Conservation (phyloP, 2,113 vertebrate genomes). For the Meles meles region DNA sequence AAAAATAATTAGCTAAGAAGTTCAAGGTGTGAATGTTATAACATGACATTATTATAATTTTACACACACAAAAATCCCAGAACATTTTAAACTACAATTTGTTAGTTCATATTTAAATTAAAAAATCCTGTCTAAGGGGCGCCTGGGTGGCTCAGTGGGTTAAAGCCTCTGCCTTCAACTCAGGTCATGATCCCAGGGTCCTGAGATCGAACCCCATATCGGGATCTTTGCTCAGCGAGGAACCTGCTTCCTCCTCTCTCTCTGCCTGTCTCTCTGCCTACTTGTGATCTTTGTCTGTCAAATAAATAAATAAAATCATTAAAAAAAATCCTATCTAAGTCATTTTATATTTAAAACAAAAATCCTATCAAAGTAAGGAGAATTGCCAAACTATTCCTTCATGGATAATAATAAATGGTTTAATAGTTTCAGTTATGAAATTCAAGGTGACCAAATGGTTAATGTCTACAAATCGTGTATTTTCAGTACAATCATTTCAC, state of each 20-base stretch:
- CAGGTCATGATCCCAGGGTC: too few species aligned
- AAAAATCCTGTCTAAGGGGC: too few species aligned
- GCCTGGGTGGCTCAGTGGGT: too few species aligned
- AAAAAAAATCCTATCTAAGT: neutral
- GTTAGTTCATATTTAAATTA: neutral
- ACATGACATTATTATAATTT: neutral
- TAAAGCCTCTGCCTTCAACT: too few species aligned
- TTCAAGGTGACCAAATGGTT: neutral
- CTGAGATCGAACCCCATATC: too few species aligned
- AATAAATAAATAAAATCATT: too few species aligned
- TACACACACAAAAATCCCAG: neutral
- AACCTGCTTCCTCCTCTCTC: too few species aligned
- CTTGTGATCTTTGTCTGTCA: too few species aligned
- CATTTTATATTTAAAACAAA: neutral
- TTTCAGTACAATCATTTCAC: slow-evolving; percentile 8
- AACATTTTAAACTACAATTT: neutral
- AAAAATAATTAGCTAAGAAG: neutral
- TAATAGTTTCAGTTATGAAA: neutral
- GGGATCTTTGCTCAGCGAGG: too few species aligned
- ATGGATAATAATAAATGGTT: neutral
- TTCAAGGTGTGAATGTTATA: neutral
- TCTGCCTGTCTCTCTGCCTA: too few species aligned
- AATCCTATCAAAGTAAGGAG: neutral
- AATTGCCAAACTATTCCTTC: neutral
- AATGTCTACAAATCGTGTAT: neutral